phyloP scores from a whole-genome alignment of 53 echinoderm and acorn worm genomes.

The Echinarachnius parma region DNA sequence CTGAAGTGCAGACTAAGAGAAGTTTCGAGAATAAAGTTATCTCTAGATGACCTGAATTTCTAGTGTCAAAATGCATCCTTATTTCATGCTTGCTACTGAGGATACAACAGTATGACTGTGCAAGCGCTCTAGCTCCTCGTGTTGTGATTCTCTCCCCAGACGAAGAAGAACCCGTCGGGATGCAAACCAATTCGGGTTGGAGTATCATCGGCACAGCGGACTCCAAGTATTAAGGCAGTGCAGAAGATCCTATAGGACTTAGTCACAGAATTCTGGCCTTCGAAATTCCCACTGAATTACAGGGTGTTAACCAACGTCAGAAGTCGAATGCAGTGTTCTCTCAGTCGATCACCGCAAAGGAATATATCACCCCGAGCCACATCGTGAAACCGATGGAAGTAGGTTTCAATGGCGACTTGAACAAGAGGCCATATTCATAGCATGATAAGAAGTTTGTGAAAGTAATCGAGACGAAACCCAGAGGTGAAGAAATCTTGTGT shows the following conservation, averaged over 20 bases:
- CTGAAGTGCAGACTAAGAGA: too few species aligned
- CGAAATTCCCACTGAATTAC: slow-evolving; percentile 8
- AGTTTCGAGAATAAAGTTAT: too few species aligned
- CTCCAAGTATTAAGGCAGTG: slow-evolving; percentile 23
- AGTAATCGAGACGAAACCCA: slow-evolving; percentile 22
- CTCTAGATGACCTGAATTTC: too few species aligned
- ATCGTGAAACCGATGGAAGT: slow-evolving; percentile 45
- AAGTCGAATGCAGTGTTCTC: background rate
- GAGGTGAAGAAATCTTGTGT: slow-evolving; percentile 42
- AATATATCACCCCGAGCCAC: slow-evolving; percentile 44
- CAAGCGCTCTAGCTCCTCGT: slow-evolving; percentile 52
- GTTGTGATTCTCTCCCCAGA: slow-evolving; percentile 21
- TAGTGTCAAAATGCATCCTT: too few species aligned
- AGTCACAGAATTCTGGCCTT: slow-evolving; percentile 33
- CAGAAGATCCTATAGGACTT: slow-evolving; percentile 31
- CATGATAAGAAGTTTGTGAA: background rate
- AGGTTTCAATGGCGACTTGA: too few species aligned
- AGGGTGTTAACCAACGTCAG: background rate
- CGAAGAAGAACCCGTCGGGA: slow-evolving; percentile 42
- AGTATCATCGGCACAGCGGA: slow-evolving; percentile 47
- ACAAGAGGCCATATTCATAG: background rate
- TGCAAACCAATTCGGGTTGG: slow-evolving; percentile 55
- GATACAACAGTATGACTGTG: slow-evolving; percentile 43
- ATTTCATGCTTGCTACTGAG: too few species aligned
- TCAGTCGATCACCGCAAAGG: slow-evolving; percentile 15